Evolutionary conservation across 2,888 invertebrate species (phyloP), one percentile per base, ranked within the genome.

Genomic region (Phyllotreta cruciferae): DNA sequence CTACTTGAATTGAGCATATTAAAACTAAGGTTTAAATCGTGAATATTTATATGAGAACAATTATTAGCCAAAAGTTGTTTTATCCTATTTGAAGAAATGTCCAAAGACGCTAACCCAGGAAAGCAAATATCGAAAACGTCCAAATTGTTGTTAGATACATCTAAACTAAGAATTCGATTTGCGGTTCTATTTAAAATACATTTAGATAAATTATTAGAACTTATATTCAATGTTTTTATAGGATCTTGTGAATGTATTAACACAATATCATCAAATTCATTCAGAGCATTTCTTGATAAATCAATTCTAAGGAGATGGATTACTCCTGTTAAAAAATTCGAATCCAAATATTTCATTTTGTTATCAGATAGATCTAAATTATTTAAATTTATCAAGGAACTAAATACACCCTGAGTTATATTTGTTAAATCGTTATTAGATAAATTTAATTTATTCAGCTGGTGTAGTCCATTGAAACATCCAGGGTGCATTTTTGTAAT

Each of bases 321-420:
- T 13, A 44, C n/a, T 9, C 44, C 57, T 3, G 57, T 14, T 6
- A 63, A 55, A 10, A 13, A 60, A 11, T 53, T 5, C 11, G 9
- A 9, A 49, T 41, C 13, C 1, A 63, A 24, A 24, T n/a, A 11
- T 14, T 36, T 36, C 6, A 63, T 58, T 14, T 45, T 42, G 10
- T 63, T 63, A 8, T 10, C 37, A 1, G 58, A 58, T 13, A 60
- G 13, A 42, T 63, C 58, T 7, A 63, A 14, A 42, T 9, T 50
- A 34, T 8, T n/a, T 10, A 60, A 44, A 0, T 35, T 6, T 7
- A 9, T 6, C 35, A 63, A 36, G 8, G 63, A 55, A 36, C 57
- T 47, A 14, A 63, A 63, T 37, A 63, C 50, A 35, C 60, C 56
- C 8, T 14, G 8, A 3, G 38, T 5, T n/a, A 60, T 7, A 24